Evolutionary conservation across 2,113 vertebrate genomes (phyloP).

Genomic region (Lagopus muta): DNA sequence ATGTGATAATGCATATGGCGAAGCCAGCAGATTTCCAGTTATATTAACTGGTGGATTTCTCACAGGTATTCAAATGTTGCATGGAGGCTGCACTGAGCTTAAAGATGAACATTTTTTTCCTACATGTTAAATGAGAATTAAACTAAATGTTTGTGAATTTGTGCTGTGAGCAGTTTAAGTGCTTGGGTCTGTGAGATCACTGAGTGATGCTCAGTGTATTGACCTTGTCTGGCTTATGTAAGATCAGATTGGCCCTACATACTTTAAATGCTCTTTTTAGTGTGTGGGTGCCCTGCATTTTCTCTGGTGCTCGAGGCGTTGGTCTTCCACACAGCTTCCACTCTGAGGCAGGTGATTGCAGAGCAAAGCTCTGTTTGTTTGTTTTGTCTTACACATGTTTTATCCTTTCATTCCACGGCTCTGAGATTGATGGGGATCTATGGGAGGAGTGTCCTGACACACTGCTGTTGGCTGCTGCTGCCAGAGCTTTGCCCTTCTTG

Average conservation of each 20-base stretch:
- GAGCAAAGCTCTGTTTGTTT: background rate
- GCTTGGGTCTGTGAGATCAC: background rate
- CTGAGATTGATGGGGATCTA: background rate
- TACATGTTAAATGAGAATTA: background rate
- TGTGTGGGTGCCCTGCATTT: background rate
- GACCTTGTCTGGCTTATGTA: background rate
- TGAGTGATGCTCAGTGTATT: background rate
- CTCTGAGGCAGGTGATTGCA: background rate
- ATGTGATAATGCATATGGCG: background rate
- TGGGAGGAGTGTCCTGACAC: background rate
- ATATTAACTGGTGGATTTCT: background rate
- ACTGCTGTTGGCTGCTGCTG: background rate
- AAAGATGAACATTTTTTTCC: background rate
- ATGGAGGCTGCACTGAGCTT: background rate
- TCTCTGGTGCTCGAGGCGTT: background rate
- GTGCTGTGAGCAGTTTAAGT: background rate
- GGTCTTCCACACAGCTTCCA: background rate
- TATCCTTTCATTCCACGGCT: background rate
- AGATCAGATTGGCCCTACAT: background rate
- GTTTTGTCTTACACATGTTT: background rate
- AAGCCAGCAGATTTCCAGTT: background rate
- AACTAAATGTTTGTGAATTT: background rate
- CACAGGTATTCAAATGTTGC: background rate
- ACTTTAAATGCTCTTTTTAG: background rate
- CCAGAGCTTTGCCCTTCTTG: slow-evolving; percentile 47